These are phyloP conservation scores for Drosophila fungiperda DNA, from an alignment of 2,888 invertebrate genomes.

Conservation along the genomic window DNA sequence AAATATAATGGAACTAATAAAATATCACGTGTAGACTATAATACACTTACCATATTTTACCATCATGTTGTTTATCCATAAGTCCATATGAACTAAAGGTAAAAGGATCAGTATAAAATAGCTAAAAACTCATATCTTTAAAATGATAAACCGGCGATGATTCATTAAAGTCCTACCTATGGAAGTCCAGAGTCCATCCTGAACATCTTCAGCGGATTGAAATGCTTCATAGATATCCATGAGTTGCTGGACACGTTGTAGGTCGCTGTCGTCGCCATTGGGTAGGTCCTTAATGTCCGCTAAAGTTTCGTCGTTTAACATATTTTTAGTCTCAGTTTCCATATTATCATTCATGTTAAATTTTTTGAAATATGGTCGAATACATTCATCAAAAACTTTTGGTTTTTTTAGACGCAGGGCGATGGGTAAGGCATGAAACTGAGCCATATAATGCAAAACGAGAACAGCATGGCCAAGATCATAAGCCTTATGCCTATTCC, in stretches of 20 bases:
- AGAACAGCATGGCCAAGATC: constrained; percentile 86
- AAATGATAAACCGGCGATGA: not conserved
- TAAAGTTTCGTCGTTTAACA: constrained; percentile 56
- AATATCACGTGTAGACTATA: too few species aligned
- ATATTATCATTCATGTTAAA: constrained; percentile 71
- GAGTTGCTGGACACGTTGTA: constrained; percentile 62
- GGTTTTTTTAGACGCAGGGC: constrained; percentile 86
- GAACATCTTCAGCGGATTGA: constrained; percentile 57
- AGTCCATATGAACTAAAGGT: constrained; percentile 85
- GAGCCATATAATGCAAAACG: constrained; percentile 86
- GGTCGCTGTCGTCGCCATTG: constrained; percentile 53
- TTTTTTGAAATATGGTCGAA: constrained; percentile 83
- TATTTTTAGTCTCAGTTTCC: constrained; percentile 32
- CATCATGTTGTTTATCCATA: constrained; percentile 88
- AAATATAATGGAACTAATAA: not conserved
- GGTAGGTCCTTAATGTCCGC: constrained; percentile 58
- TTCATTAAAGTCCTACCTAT: constrained; percentile 77
- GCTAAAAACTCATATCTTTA: not conserved
- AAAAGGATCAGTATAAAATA: not conserved
- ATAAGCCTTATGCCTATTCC: constrained; percentile 86
- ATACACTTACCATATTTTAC: constrained; percentile 84
- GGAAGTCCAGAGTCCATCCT: constrained; percentile 86
- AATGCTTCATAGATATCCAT: constrained; percentile 57
- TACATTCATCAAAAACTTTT: constrained; percentile 84
- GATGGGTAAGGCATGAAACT: constrained; percentile 87